These are phyloP conservation scores for Spongia lamella DNA, from an alignment of 37 sponge, comb jelly and placozoan genomes.

Conservation along the genomic window DNA sequence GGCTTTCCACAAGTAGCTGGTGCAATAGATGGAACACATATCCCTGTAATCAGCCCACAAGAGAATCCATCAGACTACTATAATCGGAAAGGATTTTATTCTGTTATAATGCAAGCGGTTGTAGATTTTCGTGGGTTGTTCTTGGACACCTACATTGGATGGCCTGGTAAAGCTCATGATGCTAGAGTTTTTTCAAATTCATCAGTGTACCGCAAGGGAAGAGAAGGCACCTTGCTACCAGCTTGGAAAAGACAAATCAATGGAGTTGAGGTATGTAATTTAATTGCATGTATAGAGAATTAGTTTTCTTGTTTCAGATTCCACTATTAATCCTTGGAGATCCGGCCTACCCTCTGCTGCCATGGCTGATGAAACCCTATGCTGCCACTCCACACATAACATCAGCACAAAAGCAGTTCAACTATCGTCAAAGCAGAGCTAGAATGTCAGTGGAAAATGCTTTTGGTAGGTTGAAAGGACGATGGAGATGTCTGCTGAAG, in stretches of 20 bases:
- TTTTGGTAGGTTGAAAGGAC: too few species aligned
- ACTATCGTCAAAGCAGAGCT: conserved; percentile 11
- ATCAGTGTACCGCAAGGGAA: too few species aligned
- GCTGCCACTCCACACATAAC: too few species aligned
- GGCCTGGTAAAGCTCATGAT: conserved; percentile 49
- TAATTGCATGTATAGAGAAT: too few species aligned
- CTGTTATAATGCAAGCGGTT: conserved; percentile 36
- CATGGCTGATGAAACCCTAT: too few species aligned
- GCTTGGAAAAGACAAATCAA: neutral
- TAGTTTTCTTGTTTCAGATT: too few species aligned
- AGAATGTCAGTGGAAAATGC: conserved; percentile 12
- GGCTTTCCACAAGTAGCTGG: conserved; percentile 33
- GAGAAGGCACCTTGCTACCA: conserved; percentile 18
- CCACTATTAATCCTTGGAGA: too few species aligned
- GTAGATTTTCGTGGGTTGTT: conserved; percentile 11
- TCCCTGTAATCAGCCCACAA: too few species aligned
- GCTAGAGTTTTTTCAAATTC: conserved; percentile 30
- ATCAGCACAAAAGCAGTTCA: too few species aligned
- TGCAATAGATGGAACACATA: conserved; percentile 47
- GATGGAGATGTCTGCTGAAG: too few species aligned
- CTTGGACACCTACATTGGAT: conserved; percentile 25
- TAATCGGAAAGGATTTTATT: conserved; percentile 29
- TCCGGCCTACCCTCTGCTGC: too few species aligned
- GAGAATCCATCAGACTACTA: conserved; percentile 47
- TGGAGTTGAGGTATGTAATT: conserved; percentile 1